Conservation (phyloP, 1,140 invertebrate species). For the Zeugodacus cucurbitae region DNA sequence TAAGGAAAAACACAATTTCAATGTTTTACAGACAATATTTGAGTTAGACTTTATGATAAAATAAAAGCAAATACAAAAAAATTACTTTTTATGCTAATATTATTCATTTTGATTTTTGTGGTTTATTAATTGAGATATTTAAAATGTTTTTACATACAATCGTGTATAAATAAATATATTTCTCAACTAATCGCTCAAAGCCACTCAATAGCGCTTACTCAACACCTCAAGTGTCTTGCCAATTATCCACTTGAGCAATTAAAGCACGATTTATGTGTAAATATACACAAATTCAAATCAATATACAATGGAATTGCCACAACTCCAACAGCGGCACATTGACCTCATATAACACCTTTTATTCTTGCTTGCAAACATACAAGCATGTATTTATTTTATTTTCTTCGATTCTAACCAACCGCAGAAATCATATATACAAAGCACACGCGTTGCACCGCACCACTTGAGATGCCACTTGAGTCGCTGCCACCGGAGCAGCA, state of each 20-base stretch:
- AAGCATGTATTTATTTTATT: not conserved
- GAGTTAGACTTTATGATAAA: too few species aligned
- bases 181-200: not conserved
- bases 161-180: not conserved
- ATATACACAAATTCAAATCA: not conserved
- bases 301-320: not conserved
- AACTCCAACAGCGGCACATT: not conserved
- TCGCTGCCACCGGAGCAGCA: conserved; percentile 18
- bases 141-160: not conserved
- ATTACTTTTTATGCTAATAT: too few species aligned
- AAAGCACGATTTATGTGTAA: not conserved
- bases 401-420: not conserved
- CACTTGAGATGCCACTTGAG: conserved; percentile 35
- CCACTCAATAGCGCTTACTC: not conserved
- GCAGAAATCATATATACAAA: not conserved
- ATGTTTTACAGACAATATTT: not conserved
- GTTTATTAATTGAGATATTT: too few species aligned
- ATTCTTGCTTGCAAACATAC: not conserved
- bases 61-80: too few species aligned
- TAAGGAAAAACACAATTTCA: not conserved
- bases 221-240: not conserved
- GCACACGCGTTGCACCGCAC: not conserved
- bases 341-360: not conserved
- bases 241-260: conserved; percentile 20
- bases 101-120: too few species aligned